These are phyloP conservation scores for Bruchidius siliquastri DNA, from an alignment of 2,888 invertebrate genomes.

Conservation along the genomic window DNA sequence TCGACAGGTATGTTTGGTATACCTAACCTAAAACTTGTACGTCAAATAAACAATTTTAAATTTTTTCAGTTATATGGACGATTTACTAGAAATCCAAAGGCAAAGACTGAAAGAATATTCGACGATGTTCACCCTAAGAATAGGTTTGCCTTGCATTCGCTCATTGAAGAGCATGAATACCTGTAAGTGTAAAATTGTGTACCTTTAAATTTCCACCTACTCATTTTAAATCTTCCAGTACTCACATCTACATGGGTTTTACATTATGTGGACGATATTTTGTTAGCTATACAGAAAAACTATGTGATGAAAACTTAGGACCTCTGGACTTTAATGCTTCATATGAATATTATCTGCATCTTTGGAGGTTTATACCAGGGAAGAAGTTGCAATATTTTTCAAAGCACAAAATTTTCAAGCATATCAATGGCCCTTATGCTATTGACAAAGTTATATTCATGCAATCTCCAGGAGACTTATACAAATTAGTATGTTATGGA, in stretches of 20 bases:
- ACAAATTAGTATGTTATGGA: slow-evolving; percentile 64
- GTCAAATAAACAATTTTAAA: slow-evolving; percentile 10
- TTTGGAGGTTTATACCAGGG: slow-evolving; percentile 47
- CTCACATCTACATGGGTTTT: slow-evolving; percentile 91
- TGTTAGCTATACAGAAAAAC: slow-evolving; percentile 67
- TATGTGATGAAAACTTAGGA: slow-evolving; percentile 25
- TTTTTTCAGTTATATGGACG: slow-evolving; percentile 42
- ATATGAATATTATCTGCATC: slow-evolving; percentile 43
- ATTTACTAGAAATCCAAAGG: slow-evolving; percentile 41
- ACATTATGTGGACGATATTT: slow-evolving; percentile 92
- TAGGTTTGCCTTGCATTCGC: slow-evolving; percentile 34
- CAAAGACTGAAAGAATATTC: slow-evolving; percentile 45
- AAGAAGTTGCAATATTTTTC: slow-evolving; percentile 38
- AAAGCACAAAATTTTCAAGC: slow-evolving; percentile 45
- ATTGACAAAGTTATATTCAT: slow-evolving; percentile 61
- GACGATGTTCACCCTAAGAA: slow-evolving; percentile 42
- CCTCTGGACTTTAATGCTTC: slow-evolving; percentile 27
- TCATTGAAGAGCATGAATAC: slow-evolving; percentile 31
- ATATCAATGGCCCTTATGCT: slow-evolving; percentile 36
- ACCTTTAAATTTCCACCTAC: neutral
- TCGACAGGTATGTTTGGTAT: slow-evolving; percentile 32
- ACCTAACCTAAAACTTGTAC: slow-evolving; percentile 33
- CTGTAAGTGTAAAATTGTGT: slow-evolving; percentile 31
- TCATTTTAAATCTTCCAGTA: slow-evolving; percentile 52
- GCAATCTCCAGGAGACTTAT: slow-evolving; percentile 66